Percentiles rank a stretch among this genome's conserved stretches.
Evolutionary conservation across 2,113 vertebrate species (phyloP).

Genomic region (Papio anubis): DNA sequence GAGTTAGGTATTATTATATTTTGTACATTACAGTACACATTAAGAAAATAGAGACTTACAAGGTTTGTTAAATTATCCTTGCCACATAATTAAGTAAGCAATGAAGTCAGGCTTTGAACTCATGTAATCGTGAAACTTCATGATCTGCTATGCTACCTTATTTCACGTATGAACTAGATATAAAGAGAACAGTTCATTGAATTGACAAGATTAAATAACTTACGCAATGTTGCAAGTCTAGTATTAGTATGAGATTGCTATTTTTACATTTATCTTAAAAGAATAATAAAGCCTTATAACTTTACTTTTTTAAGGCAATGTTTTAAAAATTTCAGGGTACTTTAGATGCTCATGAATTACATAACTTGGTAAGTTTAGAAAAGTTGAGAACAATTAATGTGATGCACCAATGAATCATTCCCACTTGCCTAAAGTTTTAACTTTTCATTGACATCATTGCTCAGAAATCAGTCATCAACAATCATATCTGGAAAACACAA

Average conservation of each 20-base stretch:
- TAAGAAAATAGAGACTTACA: neutral
- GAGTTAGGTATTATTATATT: neutral
- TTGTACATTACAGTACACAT: neutral
- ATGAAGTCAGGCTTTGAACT: neutral
- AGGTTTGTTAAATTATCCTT: neutral
- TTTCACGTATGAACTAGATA: neutral
- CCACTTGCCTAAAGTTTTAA: slow-evolving; percentile 35
- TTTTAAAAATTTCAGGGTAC: neutral
- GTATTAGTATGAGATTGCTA: neutral
- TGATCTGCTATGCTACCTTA: neutral
- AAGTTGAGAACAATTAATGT: slow-evolving; percentile 53
- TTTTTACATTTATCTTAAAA: slow-evolving; percentile 2
- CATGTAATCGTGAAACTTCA: neutral
- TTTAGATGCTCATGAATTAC: slow-evolving; percentile 36
- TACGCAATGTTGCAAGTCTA: neutral
- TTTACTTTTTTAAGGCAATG: neutral
- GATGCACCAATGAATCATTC: slow-evolving; percentile 31
- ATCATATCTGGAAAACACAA: neutral
- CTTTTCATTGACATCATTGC: neutral
- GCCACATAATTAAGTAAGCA: neutral
- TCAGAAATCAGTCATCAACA: slow-evolving; percentile 44
- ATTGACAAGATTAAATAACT: neutral
- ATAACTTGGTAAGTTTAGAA: slow-evolving; percentile 37
- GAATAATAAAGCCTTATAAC: neutral
- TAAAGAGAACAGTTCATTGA: neutral